Evolutionary conservation across 2,113 vertebrate species (phyloP), one percentile per base, ranked within the genome.

Genomic region (Gallinago jamesoni): DNA sequence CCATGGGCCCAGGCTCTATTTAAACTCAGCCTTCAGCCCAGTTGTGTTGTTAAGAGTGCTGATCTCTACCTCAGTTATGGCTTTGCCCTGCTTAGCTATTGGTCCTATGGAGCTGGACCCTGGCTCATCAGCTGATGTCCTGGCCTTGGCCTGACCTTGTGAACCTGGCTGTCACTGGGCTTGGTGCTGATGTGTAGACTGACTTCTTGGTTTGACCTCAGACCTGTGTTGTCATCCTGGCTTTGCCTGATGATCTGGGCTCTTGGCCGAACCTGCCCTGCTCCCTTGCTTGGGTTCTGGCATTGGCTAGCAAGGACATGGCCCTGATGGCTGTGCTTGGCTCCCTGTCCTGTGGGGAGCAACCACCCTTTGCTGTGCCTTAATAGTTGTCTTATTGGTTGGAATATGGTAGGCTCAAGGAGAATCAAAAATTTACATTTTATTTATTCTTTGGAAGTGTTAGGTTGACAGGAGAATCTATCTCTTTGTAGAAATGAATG

Each of bases 11-110:
- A 43, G 64, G 17, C 37, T 23, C 13, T 21, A 4, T 76, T 68
- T 83, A 60, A 92, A 28, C 57, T 64, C 78, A 50, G 55, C 22
- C 25, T 25, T 12, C 48, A 60, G 39, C 4, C 3, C 1, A 3
- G 2, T 0, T 19, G 25, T 48, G 28, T 8, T 68, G 28, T 3
- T 19, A 2, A 39, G 7, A 7, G 4, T 31, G 50, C 7, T 50
- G 20, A 3, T 53, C 6, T 55, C 2, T 9, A 7, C 17, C 0
- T 0, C 10, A 15, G 25, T 2, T 0, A 0, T 31, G 27, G 14
- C 5, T 47, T 35, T 33, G 19, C 3, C 11, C 5, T 60, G 39
- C 10, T 8, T 17, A 23, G 41, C 23, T 60, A 19, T 21, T 37
- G 23, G 4, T 25, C 3, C 6, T 20, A 0, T 6, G 13, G 7